Conservation (phyloP, 2,888 invertebrate genomes). For the Matsumyia berberina region DNA sequence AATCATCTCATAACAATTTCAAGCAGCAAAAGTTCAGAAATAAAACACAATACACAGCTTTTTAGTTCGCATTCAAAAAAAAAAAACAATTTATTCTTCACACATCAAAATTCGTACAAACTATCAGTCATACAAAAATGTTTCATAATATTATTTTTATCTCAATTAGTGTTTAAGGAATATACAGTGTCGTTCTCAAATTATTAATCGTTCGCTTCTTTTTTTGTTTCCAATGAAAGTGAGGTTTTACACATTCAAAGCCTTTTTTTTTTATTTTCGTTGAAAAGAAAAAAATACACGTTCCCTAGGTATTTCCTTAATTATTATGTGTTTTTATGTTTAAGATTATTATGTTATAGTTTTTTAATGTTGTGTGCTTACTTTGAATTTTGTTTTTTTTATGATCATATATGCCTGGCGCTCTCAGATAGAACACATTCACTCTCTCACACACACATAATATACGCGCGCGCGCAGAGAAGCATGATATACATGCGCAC, state of each 20-base stretch:
- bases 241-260: constrained; percentile 5
- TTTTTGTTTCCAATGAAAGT: constrained; percentile 13
- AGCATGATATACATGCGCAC: constrained; percentile 50
- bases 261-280: background rate
- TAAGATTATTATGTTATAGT: constrained; percentile 21
- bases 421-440: constrained; percentile 67
- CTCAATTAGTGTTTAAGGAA: constrained; percentile 55
- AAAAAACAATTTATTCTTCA: constrained; percentile 73
- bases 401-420: constrained; percentile 62
- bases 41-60: constrained; percentile 59
- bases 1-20: background rate
- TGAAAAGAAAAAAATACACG: constrained; percentile 29
- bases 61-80: constrained; percentile 72
- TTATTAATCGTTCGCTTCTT: constrained; percentile 11
- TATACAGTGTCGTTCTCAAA: constrained; percentile 52
- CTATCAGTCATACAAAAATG: constrained; percentile 84
- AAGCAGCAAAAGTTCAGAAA: constrained; percentile 17
- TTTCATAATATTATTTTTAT: constrained; percentile 37
- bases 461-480: constrained; percentile 75
- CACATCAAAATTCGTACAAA: constrained; percentile 81
- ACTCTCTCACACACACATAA: constrained; percentile 71
- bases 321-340: constrained; percentile 15
- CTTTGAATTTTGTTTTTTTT: constrained; percentile 36
- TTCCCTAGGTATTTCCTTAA: constrained; percentile 31
- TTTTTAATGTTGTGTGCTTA: constrained; percentile 57